These are phyloP conservation scores for Cheirogaleus medius DNA, from an alignment of 2,113 vertebrate genomes.

Conservation along the genomic window DNA sequence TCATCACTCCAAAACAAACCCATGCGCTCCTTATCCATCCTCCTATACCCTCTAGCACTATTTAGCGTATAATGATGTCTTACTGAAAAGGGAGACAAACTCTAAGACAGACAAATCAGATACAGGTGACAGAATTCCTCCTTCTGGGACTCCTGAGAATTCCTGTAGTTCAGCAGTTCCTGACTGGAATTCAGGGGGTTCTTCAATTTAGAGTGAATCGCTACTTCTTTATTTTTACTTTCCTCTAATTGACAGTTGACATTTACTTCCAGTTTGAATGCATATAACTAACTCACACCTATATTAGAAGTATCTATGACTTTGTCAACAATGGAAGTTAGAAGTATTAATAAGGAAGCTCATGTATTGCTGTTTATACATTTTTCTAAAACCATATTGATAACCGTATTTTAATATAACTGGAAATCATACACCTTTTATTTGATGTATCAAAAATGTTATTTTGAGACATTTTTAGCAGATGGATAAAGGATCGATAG, in stretches of 20 bases:
- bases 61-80: not conserved
- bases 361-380: not conserved
- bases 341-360: not conserved
- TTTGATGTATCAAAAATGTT: not conserved
- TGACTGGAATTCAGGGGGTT: not conserved
- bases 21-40: not conserved
- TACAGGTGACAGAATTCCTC: constrained; percentile 56
- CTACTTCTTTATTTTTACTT: not conserved
- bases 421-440: not conserved
- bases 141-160: constrained; percentile 54
- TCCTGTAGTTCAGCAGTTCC: not conserved
- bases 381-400: not conserved
- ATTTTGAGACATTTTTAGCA: not conserved
- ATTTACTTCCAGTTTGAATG: not conserved
- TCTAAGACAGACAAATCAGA: constrained; percentile 61
- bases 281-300: not conserved
- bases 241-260: not conserved
- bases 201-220: not conserved
- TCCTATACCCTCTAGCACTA: not conserved
- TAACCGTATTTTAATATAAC: not conserved
- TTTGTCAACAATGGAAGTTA: not conserved
- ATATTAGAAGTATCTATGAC: not conserved
- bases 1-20: not conserved
- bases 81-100: not conserved
- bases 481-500: not conserved